phyloP scores from a whole-genome alignment of 1,140 invertebrate species.

The Drosophila pruinosa region DNA sequence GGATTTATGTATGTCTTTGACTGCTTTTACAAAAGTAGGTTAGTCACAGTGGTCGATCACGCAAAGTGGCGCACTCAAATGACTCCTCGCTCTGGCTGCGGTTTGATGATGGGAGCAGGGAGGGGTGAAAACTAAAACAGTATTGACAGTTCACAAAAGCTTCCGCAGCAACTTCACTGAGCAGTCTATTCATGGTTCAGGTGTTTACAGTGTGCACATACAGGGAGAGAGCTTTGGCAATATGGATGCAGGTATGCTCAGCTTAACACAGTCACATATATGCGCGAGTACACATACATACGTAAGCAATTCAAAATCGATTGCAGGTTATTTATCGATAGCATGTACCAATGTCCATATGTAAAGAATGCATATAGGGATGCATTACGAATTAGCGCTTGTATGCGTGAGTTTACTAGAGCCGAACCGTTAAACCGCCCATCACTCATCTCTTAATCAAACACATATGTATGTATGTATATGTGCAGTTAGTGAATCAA shows the following conservation, averaged over 20 bases:
- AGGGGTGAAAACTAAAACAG: not conserved
- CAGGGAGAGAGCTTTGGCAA: slow-evolving; percentile 7
- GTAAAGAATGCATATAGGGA: too few relatives aligned
- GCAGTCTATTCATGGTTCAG: not conserved
- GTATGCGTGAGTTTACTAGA: slow-evolving; percentile 13
- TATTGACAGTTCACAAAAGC: not conserved
- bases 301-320: not conserved
- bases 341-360: not conserved
- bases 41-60: slow-evolving; percentile 39
- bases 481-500: not conserved
- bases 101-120: not conserved
- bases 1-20: not conserved
- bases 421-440: not conserved
- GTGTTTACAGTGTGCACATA: not conserved
- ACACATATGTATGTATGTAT: too few relatives aligned
- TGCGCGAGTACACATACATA: not conserved
- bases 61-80: slow-evolving; percentile 21
- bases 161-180: not conserved
- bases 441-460: slow-evolving; percentile 13
- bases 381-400: too few relatives aligned
- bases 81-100: not conserved
- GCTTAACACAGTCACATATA: not conserved
- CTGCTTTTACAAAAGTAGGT: slow-evolving; percentile 5
- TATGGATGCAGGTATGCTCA: not conserved
- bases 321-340: slow-evolving; percentile 14